A percentile compares a stretch with the other conserved stretches of the same genome.
phyloP scores from a whole-genome alignment of 2,113 vertebrate species.

The Lamprologus tigripictilis region DNA sequence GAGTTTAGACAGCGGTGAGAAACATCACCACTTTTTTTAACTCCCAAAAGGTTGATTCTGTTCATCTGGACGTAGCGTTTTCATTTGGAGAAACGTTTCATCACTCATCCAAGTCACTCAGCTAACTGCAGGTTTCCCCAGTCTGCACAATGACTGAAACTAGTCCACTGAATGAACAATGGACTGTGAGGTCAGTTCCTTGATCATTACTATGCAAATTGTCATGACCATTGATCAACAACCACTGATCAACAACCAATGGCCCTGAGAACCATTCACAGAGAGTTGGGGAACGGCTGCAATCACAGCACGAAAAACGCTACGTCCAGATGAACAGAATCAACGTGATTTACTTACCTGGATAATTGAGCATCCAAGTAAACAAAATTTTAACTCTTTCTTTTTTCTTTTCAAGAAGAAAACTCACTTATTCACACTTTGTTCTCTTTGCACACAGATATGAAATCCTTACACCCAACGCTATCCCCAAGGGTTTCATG shows the following conservation, averaged over 20 bases:
- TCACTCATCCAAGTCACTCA: neutral
- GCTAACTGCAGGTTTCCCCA: neutral
- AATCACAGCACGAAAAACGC: rapidly evolving
- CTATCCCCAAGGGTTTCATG: constrained; percentile 98
- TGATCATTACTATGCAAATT: neutral
- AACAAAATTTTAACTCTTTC: neutral
- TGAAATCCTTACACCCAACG: constrained; percentile 96
- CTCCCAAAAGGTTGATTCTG: neutral
- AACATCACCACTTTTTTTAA: neutral
- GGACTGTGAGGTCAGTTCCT: neutral
- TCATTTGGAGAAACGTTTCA: neutral
- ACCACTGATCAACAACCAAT: neutral
- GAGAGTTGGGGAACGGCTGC: neutral
- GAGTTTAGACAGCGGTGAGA: constrained; percentile 96
- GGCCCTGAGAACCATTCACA: neutral
- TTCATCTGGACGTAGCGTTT: neutral
- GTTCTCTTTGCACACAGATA: constrained; percentile 72
- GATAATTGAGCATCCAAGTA: neutral
- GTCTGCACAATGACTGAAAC: neutral
- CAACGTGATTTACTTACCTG: neutral
- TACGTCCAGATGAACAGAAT: neutral
- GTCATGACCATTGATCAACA: neutral
- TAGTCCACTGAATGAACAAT: neutral
- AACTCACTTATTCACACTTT: neutral
- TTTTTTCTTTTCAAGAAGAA: neutral